phyloP scores from a whole-genome alignment of 2,113 vertebrate species.

The Ctenodactylus gundi region DNA sequence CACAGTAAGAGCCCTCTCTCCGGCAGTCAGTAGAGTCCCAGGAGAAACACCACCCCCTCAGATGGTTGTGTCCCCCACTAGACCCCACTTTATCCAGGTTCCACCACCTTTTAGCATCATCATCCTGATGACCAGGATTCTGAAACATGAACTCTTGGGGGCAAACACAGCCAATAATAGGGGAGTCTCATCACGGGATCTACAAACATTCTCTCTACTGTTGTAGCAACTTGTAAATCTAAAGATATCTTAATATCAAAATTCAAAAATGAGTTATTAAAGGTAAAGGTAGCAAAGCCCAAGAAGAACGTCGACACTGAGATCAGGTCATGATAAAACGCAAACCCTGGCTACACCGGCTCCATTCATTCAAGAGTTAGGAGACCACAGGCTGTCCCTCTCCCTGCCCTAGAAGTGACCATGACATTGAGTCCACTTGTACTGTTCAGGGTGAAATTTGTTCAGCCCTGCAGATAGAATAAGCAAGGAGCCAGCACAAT shows the following conservation, averaged over 20 bases:
- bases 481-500: too few relatives aligned
- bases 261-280: background rate
- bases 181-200: fast-evolving
- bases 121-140: background rate
- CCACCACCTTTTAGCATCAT: background rate
- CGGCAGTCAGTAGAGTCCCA: background rate
- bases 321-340: fast-evolving
- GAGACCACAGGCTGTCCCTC: background rate
- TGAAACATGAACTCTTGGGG: background rate
- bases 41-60: background rate
- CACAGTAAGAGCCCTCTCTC: background rate
- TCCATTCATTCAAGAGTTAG: background rate
- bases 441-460: too few relatives aligned
- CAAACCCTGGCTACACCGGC: too few relatives aligned
- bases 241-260: background rate
- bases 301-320: background rate
- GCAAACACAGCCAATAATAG: background rate
- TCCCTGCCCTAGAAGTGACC: background rate
- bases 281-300: background rate
- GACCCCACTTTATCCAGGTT: background rate
- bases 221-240: background rate
- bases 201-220: background rate
- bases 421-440: background rate
- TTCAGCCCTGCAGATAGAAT: too few relatives aligned
- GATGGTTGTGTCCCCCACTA: too few relatives aligned